Evolutionary conservation across 2,888 invertebrate species (phyloP), one percentile per base, ranked within the genome.

Genomic region (Limulus polyphemus): DNA sequence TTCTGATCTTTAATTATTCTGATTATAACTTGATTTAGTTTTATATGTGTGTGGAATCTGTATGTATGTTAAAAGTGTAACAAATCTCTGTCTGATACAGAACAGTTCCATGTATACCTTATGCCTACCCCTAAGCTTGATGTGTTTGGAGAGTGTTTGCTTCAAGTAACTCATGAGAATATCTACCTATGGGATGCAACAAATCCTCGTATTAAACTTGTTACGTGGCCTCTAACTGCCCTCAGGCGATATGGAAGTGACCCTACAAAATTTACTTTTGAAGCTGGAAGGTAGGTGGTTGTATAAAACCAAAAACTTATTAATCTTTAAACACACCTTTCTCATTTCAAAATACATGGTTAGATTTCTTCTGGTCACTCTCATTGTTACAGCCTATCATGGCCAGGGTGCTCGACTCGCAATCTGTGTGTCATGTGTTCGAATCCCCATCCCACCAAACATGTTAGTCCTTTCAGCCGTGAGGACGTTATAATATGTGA

Each of bases 241-340:
- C 65, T 73, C 13, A 65, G 73, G 14, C 60, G 72, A 61, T 73
- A 73, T 64, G 70, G 70, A 54, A 67, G 71, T 65, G 72, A 73
- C 64, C 64, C 69, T 9, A 65, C 67, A 51, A 72, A 72, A 56
- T 73, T 73, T 60, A 73, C 72, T 11, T 72, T 73, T 63, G 73
- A 73, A 65, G 71, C 71, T 57, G 73, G 72, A 49, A 70, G 73
- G 72, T 72, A 50, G 61, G 62, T 59, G 46, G 17, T 17, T 32
- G 32, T 32, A 32, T 32, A 32, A 32, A 32, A 32, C 2, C 32
- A 32, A 32, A 32, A 32, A 7, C 5, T 32, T 32, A 7, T 32
- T 32, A 32, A 32, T 32, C 32, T 32, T n/a, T 32, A 32, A 32
- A 32, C 3, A 32, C 32, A 32, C 32, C n/a, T 32, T 32, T 32